Evolutionary conservation across 2,797 vertebrate species (phyloP).

Genomic region (Enteromius thamalakanensis): DNA sequence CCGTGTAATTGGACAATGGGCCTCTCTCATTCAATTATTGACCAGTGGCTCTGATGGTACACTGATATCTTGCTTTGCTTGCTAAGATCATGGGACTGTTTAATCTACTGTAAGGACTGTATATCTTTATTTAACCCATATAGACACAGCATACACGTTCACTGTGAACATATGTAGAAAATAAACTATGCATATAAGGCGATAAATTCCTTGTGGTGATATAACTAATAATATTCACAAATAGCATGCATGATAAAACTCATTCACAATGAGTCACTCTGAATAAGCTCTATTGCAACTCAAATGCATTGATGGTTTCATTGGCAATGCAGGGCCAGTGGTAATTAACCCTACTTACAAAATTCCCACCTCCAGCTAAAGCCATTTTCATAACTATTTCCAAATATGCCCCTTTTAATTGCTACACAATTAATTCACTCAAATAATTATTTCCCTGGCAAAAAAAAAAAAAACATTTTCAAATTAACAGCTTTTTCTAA

Average conservation of each 20-base stretch:
- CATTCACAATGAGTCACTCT: not conserved
- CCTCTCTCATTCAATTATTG: constrained; percentile 80
- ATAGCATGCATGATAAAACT: not conserved
- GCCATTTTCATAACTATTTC: constrained; percentile 78
- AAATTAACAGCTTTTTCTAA: constrained; percentile 73
- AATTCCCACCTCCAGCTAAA: constrained; percentile 77
- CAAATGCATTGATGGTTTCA: constrained; percentile 59
- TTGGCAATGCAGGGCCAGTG: constrained; percentile 50
- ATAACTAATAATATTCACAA: constrained; percentile 5
- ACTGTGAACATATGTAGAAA: constrained; percentile 2
- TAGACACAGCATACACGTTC: constrained; percentile 14
- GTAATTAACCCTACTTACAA: constrained; percentile 68
- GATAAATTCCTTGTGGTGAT: not conserved
- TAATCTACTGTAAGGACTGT: constrained; percentile 51
- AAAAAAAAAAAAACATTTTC: constrained; percentile 64
- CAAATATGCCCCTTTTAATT: constrained; percentile 80
- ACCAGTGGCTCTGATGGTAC: constrained; percentile 74
- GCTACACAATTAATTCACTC: constrained; percentile 75
- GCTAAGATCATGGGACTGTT: constrained; percentile 61
- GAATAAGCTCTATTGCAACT: constrained; percentile 47
- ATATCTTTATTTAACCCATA: constrained; percentile 32
- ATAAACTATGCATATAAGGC: not conserved
- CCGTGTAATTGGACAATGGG: constrained; percentile 79
- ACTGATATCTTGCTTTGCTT: constrained; percentile 67
- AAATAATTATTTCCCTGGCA: constrained; percentile 71